Conservation (phyloP, 92 coral and sea anemone genomes). For the Muricea muricata region DNA sequence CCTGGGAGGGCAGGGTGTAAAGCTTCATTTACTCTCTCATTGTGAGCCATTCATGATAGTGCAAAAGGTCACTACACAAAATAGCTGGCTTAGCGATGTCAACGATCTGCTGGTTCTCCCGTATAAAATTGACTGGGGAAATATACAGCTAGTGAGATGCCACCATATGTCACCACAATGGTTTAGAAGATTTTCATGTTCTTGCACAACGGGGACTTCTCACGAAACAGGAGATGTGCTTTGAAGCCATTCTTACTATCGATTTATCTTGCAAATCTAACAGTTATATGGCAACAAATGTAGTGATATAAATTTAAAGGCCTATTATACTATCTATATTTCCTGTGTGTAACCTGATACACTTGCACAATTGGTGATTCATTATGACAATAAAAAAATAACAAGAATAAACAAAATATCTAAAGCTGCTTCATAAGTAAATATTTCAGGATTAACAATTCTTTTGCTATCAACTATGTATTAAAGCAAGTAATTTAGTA, state of each 20-base stretch:
- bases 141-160: background rate
- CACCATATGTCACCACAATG: conserved; percentile 5
- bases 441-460: no score
- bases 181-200: conserved; percentile 1
- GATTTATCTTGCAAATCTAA: background rate
- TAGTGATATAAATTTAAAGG: background rate
- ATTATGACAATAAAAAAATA: no score
- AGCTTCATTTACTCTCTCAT: no score
- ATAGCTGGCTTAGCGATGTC: background rate
- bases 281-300: no score
- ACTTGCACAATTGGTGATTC: no score
- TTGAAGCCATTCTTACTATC: background rate
- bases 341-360: no score
- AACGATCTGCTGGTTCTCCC: background rate
- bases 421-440: no score
- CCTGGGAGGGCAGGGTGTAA: no score
- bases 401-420: no score
- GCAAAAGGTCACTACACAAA: background rate
- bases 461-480: no score
- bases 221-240: background rate
- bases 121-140: background rate
- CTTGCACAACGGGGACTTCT: conserved; percentile 9
- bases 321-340: background rate
- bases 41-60: background rate
- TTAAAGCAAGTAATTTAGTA: no score